Evolutionary conservation across 1,140 invertebrate species (phyloP), one percentile per base, ranked within the genome.

Genomic region (Melipona quadrifasciata): DNA sequence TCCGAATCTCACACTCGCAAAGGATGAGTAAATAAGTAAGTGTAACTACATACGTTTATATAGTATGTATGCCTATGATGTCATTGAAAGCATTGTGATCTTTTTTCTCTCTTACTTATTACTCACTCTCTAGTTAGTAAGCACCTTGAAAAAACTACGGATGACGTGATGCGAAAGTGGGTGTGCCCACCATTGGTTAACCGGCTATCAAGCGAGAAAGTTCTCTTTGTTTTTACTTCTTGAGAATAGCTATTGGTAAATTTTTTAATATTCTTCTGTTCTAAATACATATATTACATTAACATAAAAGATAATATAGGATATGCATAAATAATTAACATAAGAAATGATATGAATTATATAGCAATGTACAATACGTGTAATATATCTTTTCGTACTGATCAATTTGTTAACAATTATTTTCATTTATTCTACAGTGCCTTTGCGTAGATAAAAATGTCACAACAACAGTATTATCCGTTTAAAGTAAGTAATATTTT

Each of bases 401-500:
- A 82, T 88, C 24, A 58, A 27, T 55, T 55, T 14, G 47, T 57
- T 65, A 27, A 27, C 27, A n/a, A 17, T 16, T 24, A 39, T 80
- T 57, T 64, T 39, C 10, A 73, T 68, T 73, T 53, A 10, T 68
- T 70, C 3, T 19, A 75, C n/a, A 58, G 19, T 27, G 2, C n/a
- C 31, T 53, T 31, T 58, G 39, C 14, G 12, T 0, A 75, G 67
- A 24, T 24, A 90, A 89, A 88, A 82, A 93, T 93, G 92, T 91
- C 92, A 75, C 92, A 92, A 72, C 92, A 93, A 85, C 92, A 93
- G 70, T 93, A 93, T 80, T 94, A 92, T 86, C 92, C 93, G 21
- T 94, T 92, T 86, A 94, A 93, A 92, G 93, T 94, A 88, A 90
- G 88, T 85, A 47, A 78, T 55, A 21, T 71, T 81, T 34, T 2